Base-by-base conservation (phyloP, 2,113 vertebrate species). In the Cricetomys ansorgei region DNA sequence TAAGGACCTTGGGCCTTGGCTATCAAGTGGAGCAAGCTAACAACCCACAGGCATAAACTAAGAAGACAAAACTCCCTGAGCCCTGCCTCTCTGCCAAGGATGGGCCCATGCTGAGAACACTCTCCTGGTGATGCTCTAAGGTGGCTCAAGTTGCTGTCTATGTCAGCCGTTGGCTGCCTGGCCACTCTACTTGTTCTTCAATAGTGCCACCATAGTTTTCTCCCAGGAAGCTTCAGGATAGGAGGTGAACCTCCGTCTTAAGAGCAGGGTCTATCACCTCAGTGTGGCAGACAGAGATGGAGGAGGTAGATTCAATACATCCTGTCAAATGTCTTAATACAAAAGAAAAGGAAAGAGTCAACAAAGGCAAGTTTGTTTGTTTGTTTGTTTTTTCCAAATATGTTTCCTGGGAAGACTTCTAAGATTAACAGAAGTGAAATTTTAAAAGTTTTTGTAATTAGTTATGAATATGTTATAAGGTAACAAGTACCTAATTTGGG, bases 301-400 rank as follows among this genome's bases (percentile, higher is more conserved):
- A 45, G 57, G 57, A 84, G 25, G 8, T 31, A 84, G 15, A 64
- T 45, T 64, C 16, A 64, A 29, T 31, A 43, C 27, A 83, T 64
- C 69, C 65, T 79, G 75, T 94, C 15, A 73, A 81, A 90, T 77
- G 19, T 91, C 75, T 37, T 55, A 91, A 91, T n/a, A 73, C 34
- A 31, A 81, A 70, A 34, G 85, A 48, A 62, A 69, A 90, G 23
- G 9, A 48, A 85, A 94, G 89, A 96, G 89, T 69, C 0, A 0
- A 37, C 3, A 70, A 92, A 48, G 23, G 69, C 55, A 34, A 64
- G 34, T 92, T 85, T n/a, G n/a, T n/a, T n/a, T n/a, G n/a, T n/a
- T n/a, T n/a, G n/a, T n/a, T n/a, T n/a, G n/a, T n/a, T n/a, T 93
- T 93, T 95, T 92, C 75, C 53, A 75, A 77, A 92, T 43, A 37